Base-by-base conservation (phyloP, 2,113 vertebrate species). In the Antechinus flavipes region DNA sequence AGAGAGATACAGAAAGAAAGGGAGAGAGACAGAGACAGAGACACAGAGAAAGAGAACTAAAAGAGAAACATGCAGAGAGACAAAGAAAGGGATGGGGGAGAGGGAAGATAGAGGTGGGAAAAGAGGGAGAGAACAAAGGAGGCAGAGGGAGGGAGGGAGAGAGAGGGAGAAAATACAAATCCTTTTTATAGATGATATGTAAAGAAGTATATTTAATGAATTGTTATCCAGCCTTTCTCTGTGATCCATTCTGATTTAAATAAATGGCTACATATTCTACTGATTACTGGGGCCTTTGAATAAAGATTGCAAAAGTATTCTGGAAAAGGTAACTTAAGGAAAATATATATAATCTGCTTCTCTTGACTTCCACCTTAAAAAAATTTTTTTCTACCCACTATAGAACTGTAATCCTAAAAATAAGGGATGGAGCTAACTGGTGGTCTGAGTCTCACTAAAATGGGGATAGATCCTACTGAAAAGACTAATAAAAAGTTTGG, bases 211-310 rank as follows among this genome's bases (percentile, higher is more conserved):
- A 22, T 90, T 94, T 91, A 91, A 95, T 76, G 89, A 95, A 94
- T 27, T 89, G 23, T 35, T 61, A 1, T 56, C 53, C 54, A 26
- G 84, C 90, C 92, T 94, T 14, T 23, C 30, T 89, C 23, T 56
- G 50, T 50, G 91, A 96, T 91, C 42, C 27, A 91, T 50, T 95
- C 58, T 90, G 22, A 96, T 68, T 91, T 96, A 94, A 84, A 56
- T 23, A 84, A 84, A 52, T 91, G 89, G 84, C 49, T 93, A 95
- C 94, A 91, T 8, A 52, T 97, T 92, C 91, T 35, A 90, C 58
- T 25, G 94, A 76, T 90, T 93, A 16, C 76, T 92, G 25, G 16
- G 68, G 95, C 90, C 89, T 89, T 90, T 96, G 96, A 35, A 89
- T 92, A 90, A 12, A 90, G 12, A 68, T 89, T 89, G 35, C 24